phyloP scores from a whole-genome alignment of 2,797 vertebrate species.

The Amniataba percoides region DNA sequence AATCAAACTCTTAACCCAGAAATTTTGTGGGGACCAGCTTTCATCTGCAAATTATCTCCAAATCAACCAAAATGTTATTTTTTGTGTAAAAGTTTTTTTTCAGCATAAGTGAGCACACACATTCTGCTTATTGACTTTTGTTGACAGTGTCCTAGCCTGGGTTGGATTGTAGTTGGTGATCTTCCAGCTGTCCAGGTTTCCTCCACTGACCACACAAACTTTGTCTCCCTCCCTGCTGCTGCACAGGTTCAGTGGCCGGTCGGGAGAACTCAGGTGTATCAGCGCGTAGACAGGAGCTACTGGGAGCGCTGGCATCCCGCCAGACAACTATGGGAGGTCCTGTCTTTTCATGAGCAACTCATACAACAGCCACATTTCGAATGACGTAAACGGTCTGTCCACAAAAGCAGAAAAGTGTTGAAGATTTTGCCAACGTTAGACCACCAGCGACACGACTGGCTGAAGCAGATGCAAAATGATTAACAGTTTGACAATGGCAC shows the following conservation, averaged over 20 bases:
- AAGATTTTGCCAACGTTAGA: neutral
- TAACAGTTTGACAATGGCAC: neutral
- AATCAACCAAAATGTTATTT: neutral
- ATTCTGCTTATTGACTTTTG: constrained; percentile 8
- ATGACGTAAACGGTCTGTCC: neutral
- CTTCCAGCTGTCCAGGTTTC: constrained; percentile 23
- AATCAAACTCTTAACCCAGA: neutral
- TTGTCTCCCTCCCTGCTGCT: constrained; percentile 37
- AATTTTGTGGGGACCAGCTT: too few relatives aligned
- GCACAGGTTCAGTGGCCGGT: constrained; percentile 73
- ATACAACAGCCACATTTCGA: neutral
- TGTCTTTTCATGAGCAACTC: constrained; percentile 23
- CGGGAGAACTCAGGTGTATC: constrained; percentile 76
- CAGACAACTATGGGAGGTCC: constrained; percentile 57
- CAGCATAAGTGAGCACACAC: neutral
- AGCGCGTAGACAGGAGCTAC: constrained; percentile 11
- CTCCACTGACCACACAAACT: constrained; percentile 64
- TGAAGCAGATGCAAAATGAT: constrained; percentile 5
- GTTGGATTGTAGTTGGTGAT: neutral
- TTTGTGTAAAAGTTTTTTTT: neutral
- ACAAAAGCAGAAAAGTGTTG: constrained; percentile 2
- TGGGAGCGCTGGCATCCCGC: constrained; percentile 48
- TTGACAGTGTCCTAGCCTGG: neutral
- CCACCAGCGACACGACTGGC: neutral
- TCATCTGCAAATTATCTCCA: neutral